Conservation (phyloP, 2,113 vertebrate species). For the Anseranas semipalmata region DNA sequence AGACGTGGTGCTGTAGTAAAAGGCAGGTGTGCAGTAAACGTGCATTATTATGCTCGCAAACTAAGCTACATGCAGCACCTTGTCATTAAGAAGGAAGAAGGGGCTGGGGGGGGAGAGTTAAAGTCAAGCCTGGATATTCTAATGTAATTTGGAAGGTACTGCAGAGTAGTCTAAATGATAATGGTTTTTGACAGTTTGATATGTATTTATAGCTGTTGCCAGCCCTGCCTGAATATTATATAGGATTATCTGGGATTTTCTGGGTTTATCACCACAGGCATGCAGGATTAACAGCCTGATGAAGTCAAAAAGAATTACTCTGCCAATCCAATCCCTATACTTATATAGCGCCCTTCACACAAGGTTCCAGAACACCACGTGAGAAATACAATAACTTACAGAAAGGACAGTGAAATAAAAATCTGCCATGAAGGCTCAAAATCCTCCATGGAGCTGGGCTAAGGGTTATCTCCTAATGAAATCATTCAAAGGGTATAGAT, state of each 20-base stretch:
- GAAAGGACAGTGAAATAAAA: not conserved
- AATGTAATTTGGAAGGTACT: conserved; percentile 69
- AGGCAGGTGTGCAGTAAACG: not conserved
- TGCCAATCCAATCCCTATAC: conserved; percentile 40
- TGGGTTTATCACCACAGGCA: conserved; percentile 85
- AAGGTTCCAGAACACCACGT: not conserved
- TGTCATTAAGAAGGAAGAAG: not conserved
- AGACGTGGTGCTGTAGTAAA: conserved; percentile 22
- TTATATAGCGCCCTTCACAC: conserved; percentile 18
- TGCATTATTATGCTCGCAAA: conserved; percentile 9
- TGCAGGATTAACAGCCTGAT: conserved; percentile 81
- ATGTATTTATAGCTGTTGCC: conserved; percentile 80
- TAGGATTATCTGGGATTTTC: conserved; percentile 86
- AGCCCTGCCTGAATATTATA: conserved; percentile 79
- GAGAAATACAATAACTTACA: not conserved
- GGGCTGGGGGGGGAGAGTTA: not conserved
- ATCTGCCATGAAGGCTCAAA: not conserved
- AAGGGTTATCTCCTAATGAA: not conserved
- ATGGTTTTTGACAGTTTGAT: conserved; percentile 85
- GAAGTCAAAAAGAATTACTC: conserved; percentile 84
- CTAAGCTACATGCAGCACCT: not conserved
- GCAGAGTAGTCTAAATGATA: conserved; percentile 80
- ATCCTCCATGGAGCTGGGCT: not conserved
- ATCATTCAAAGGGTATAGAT: not conserved
- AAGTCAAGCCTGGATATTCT: conserved; percentile 48